A percentile compares a stretch with the other conserved stretches of the same genome.
These are phyloP conservation scores for Loripinus fragilis DNA, from an alignment of 2,888 invertebrate species.

Conservation along the genomic window DNA sequence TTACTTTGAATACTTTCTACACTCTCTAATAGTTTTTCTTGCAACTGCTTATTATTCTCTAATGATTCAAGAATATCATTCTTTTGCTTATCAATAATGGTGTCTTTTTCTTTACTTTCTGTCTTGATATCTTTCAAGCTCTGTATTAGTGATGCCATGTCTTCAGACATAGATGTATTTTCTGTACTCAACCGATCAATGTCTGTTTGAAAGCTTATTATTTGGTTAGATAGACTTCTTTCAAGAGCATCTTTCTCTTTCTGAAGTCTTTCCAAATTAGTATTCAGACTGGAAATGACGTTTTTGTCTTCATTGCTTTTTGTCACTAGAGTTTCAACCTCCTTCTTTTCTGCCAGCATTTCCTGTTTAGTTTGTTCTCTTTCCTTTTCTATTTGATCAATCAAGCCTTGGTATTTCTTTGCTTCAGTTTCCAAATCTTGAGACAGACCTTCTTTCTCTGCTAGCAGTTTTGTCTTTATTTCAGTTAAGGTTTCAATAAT, in stretches of 20 bases:
- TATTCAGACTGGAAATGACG: slow-evolving; percentile 35
- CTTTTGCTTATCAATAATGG: neutral
- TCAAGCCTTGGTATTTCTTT: slow-evolving; percentile 15
- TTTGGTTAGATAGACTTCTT: neutral
- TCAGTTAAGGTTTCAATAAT: slow-evolving; percentile 26
- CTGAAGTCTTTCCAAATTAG: slow-evolving; percentile 35
- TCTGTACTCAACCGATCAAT: neutral
- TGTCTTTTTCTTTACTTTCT: neutral
- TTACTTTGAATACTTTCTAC: neutral
- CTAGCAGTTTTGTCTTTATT: slow-evolving; percentile 31
- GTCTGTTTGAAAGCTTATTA: neutral
- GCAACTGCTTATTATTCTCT: neutral
- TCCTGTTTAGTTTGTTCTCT: slow-evolving; percentile 37
- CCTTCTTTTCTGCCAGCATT: slow-evolving; percentile 27
- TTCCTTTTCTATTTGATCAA: slow-evolving; percentile 44
- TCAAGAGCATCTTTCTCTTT: neutral
- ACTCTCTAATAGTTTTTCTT: slow-evolving; percentile 11
- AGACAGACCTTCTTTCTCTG: slow-evolving; percentile 38
- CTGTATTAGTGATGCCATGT: neutral
- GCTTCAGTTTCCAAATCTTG: slow-evolving; percentile 25
- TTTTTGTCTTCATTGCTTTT: slow-evolving; percentile 21
- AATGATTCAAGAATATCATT: neutral
- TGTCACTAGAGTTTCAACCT: slow-evolving; percentile 28
- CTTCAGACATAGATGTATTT: slow-evolving; percentile 7
- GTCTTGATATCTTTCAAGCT: slow-evolving; percentile 21